Percentiles rank a stretch among this genome's conserved stretches.
Evolutionary conservation across 2,888 invertebrate species (phyloP).

Genomic region (Andrena haemorrhoa): DNA sequence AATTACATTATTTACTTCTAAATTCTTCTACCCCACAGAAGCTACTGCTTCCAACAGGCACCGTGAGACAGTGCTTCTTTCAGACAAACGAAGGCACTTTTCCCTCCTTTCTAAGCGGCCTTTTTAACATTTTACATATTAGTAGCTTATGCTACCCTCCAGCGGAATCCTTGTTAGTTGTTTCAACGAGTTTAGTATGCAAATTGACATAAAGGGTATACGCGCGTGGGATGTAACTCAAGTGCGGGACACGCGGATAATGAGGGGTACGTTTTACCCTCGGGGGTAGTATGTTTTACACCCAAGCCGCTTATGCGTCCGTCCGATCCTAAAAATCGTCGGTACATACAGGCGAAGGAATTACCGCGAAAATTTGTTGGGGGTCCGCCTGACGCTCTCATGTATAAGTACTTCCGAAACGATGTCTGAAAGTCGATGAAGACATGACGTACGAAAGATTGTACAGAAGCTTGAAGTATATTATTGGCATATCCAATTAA

Average conservation of each 20-base stretch:
- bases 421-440: constrained; percentile 18
- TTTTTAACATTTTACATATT: constrained; percentile 56
- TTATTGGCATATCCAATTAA: too few relatives aligned
- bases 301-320: constrained; percentile 45
- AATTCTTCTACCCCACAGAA: neutral
- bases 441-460: neutral
- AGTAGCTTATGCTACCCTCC: constrained; percentile 48
- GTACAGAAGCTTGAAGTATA: neutral
- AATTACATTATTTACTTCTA: too few relatives aligned
- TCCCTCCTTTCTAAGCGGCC: constrained; percentile 31
- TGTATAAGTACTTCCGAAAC: constrained; percentile 13
- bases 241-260: constrained; percentile 62
- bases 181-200: constrained; percentile 71
- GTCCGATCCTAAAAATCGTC: constrained; percentile 45
- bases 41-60: neutral
- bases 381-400: neutral
- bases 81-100: neutral
- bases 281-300: constrained; percentile 56
- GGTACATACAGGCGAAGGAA: constrained; percentile 37
- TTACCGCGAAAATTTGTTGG: constrained; percentile 37
- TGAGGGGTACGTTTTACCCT: constrained; percentile 64
- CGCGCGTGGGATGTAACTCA: constrained; percentile 67
- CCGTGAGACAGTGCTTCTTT: neutral
- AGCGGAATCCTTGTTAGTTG: constrained; percentile 61
- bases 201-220: constrained; percentile 69